Evolutionary conservation across 2,888 invertebrate genomes (phyloP), one percentile per base, ranked within the genome.

Genomic region (Tiliacea aurago): DNA sequence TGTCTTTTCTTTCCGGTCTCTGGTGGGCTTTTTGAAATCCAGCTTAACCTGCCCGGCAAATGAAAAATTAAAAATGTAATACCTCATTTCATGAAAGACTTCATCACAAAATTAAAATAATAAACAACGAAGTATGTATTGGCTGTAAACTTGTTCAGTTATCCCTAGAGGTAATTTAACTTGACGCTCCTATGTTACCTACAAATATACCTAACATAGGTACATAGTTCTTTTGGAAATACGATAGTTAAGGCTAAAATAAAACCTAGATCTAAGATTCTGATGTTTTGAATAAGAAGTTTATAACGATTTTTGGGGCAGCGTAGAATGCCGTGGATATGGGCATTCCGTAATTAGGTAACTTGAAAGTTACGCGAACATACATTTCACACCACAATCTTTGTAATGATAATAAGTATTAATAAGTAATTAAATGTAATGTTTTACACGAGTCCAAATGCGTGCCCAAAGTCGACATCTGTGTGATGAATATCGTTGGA

Each of bases 11-110:
- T 86, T 84, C 81, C 71, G 72, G 86, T 86, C 90, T 86, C 90
- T 76, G 78, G 88, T 87, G 88, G 84, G 87, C 87, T 84, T 87
- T 89, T 92, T 88, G 80, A 77, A 80, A 80, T 81, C 76, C 84
- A 87, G 90, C 87, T 84, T 91, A 91, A 91, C 91, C 86, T 88
- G 72, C 73, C 81, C 84, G 78, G 80, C 86, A 88, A 92, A 93
- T 92, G 91, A 87, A 90, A 91, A 90, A 93, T 94, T 93, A 93
- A 91, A 91, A 90, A 91, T 92, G 88, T 86, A 92, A 88, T 88
- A 83, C 86, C 86, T 90, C 89, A 89, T 91, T 89, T 87, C 86
- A 87, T 80, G 81, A 78, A 80, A 70, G 80, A 83, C 66, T 78
- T 73, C 77, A 65, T 69, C 58, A 72, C 69, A 74, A 85, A 80